Evolutionary conservation across 2,797 vertebrate genomes (phyloP).

Genomic region (Xenopus petersii): DNA sequence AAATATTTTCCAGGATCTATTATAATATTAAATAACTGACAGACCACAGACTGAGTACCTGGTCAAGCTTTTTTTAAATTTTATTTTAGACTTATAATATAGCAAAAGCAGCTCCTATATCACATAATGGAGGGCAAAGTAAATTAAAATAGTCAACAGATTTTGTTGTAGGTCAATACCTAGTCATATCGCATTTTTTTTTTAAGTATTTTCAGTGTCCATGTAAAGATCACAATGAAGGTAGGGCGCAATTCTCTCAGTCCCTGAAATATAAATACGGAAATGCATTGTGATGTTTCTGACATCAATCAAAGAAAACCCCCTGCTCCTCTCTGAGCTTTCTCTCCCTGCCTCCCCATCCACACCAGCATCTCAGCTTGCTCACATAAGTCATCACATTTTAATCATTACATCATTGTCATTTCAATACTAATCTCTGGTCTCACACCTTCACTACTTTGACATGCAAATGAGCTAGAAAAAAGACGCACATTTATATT

Average conservation of each 20-base stretch:
- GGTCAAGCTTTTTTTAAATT: no score
- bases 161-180: no score
- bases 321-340: not conserved
- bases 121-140: no score
- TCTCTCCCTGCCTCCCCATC: slow-evolving; percentile 6
- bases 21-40: no score
- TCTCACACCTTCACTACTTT: slow-evolving; percentile 81
- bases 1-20: no score
- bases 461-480: slow-evolving; percentile 90
- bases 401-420: slow-evolving; percentile 94
- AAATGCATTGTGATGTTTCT: slow-evolving; percentile 49
- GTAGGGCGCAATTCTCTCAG: not conserved
- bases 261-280: slow-evolving; percentile 14
- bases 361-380: slow-evolving; percentile 48
- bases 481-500: slow-evolving; percentile 68
- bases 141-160: no score
- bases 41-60: no score
- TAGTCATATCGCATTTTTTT: no score
- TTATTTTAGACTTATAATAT: no score
- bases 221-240: not conserved
- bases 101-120: no score
- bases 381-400: slow-evolving; percentile 78
- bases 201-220: not conserved
- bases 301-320: slow-evolving; percentile 54
- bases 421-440: slow-evolving; percentile 87